Evolutionary conservation across 2,797 vertebrate genomes (phyloP).

Genomic region (Mormyrus hasselquistii): DNA sequence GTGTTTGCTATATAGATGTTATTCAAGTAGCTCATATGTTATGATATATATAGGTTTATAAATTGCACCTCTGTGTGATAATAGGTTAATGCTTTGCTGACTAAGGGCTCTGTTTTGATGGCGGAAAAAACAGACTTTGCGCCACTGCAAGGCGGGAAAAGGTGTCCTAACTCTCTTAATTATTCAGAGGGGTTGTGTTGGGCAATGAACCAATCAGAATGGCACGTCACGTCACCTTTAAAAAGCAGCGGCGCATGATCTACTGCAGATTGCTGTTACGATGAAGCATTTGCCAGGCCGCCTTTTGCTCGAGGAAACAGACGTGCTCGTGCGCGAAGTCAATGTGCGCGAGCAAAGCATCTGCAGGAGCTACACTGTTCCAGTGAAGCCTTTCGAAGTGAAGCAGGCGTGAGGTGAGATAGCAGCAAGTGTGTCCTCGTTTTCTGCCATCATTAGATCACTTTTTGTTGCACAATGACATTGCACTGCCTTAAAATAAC

Average conservation of each 20-base stretch:
- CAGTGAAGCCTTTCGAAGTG: background rate
- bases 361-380: background rate
- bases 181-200: background rate
- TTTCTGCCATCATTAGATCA: background rate
- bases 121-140: background rate
- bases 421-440: background rate
- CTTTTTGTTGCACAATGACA: background rate
- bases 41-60: background rate
- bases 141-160: no score
- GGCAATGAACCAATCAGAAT: background rate
- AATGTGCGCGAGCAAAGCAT: background rate
- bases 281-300: background rate
- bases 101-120: background rate
- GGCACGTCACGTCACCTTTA: background rate
- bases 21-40: background rate
- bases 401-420: background rate
- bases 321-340: background rate
- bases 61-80: slow-evolving; percentile 1
- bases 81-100: background rate
- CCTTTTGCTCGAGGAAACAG: background rate
- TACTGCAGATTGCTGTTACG: background rate
- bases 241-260: background rate
- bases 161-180: background rate
- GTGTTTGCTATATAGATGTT: background rate
- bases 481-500: background rate